Conservation (phyloP, 2,888 invertebrate genomes). For the Agrotis clavis region DNA sequence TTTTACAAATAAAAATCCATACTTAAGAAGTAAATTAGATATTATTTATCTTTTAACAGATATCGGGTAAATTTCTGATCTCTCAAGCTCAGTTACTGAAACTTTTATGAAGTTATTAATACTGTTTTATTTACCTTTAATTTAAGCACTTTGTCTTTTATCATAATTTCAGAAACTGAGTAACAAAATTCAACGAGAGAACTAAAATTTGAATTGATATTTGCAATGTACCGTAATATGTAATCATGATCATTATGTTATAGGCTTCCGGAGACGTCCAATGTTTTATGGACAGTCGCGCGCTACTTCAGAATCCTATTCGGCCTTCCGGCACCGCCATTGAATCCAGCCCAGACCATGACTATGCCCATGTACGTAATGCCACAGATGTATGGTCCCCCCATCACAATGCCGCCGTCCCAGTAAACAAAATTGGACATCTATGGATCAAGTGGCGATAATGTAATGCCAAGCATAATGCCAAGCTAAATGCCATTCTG, state of each 20-base stretch:
- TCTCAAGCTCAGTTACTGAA: constrained; percentile 38
- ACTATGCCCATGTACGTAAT: constrained; percentile 87
- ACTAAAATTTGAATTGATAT: constrained; percentile 67
- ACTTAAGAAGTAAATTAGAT: no score
- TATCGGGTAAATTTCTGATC: constrained; percentile 49
- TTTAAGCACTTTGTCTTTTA: not conserved
- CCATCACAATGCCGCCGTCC: constrained; percentile 75
- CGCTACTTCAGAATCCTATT: constrained; percentile 89
- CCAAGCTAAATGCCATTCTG: constrained; percentile 88
- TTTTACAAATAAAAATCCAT: no score
- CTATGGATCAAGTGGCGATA: constrained; percentile 86
- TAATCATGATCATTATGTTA: constrained; percentile 74
- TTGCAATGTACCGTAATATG: constrained; percentile 59
- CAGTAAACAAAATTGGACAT: constrained; percentile 86
- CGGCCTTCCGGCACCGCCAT: constrained; percentile 85
- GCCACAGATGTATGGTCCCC: constrained; percentile 83
- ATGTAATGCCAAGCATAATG: constrained; percentile 68
- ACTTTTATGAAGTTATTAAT: not conserved
- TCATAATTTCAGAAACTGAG: constrained; percentile 39
- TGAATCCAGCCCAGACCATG: constrained; percentile 84
- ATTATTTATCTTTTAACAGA: not conserved
- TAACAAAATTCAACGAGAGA: not conserved
- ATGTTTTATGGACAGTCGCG: constrained; percentile 90
- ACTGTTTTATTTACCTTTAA: not conserved
- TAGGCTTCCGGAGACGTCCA: constrained; percentile 90